Evolutionary conservation across 2,888 invertebrate species (phyloP), one percentile per base, ranked within the genome.

Genomic region (Luffia ferchaultella): DNA sequence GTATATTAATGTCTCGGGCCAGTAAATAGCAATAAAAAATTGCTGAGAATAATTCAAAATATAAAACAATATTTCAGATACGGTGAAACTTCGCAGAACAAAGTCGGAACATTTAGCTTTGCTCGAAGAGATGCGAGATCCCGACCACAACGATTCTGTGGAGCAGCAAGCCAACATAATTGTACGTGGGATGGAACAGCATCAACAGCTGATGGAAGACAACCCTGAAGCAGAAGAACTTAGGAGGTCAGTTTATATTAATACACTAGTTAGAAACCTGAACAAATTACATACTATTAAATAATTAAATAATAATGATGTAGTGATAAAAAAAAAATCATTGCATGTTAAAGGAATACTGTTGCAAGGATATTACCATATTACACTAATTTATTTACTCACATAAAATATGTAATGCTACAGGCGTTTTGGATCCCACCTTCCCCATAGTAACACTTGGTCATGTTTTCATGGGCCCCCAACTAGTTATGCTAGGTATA

Each of bases 141-240:
- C 55, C 0, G 42, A 46, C 1, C 72, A 68, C 48, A 57, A 43
- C 0, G 74, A 67, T 40, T 60, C 65, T 0, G 65, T 64, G 1
- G 83, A 85, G 42, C 69, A 76, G 52, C 86, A 88, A 61, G 88
- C 89, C 1, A 83, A 86, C 50, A 76, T 85, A 58, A 89, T 91
- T 56, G 88, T 88, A 5, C 76, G 84, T 41, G 88, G 88, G 70
- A 86, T 92, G 79, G 89, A 89, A 61, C 85, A 87, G 63, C 87
- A 89, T 58, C 77, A 83, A 20, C 74, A 79, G 40, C 76, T 91
- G 17, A 90, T 90, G 89, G 87, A 88, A 57, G 85, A 90, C 61
- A 86, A 86, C 60, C 87, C 88, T 0, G 69, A 79, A 16, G 85
- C 89, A 1, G 88, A 90, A 60, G 85, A 88, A 62, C 63, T 88